Evolutionary conservation across 2,797 vertebrate genomes (phyloP).

Genomic region (Poliocrania exsul): DNA sequence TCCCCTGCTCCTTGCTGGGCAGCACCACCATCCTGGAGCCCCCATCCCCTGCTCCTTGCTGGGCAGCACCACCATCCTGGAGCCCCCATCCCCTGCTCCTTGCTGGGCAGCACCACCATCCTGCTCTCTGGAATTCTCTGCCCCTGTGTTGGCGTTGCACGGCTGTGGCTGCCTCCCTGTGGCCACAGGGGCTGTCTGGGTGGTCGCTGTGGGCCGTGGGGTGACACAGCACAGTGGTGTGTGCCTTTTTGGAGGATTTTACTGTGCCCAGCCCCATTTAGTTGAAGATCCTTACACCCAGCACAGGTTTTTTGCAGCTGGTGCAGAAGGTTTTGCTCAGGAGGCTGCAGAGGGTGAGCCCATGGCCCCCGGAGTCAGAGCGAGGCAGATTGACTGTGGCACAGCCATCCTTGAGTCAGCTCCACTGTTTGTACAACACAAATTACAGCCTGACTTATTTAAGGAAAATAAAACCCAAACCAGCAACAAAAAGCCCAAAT

Average conservation of each 20-base stretch:
- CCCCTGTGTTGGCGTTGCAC: fast-evolving
- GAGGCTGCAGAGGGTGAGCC: not conserved
- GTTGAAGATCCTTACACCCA: not conserved
- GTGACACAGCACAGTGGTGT: not conserved
- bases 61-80: not conserved
- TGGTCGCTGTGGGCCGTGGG: fast-evolving
- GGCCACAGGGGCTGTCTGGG: not conserved
- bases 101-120: not conserved
- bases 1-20: too few species aligned
- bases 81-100: too few species aligned
- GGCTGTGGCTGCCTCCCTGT: fast-evolving
- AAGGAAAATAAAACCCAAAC: conserved; percentile 6
- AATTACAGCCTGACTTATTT: conserved; percentile 58
- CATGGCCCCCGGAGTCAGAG: not conserved
- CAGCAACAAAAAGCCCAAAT: not conserved
- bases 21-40: not conserved
- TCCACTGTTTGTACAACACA: conserved; percentile 42
- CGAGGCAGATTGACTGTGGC: conserved; percentile 8
- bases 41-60: fast-evolving
- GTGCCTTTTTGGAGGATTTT: not conserved
- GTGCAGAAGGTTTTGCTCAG: not conserved
- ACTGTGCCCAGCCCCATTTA: fast-evolving
- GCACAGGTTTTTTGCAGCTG: not conserved
- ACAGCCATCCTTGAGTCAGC: conserved; percentile 31
- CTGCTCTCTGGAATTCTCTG: not conserved